Evolutionary conservation across 2,797 vertebrate genomes (phyloP), one percentile per base, ranked within the genome.

Genomic region (Melanotaenia pygmaea): DNA sequence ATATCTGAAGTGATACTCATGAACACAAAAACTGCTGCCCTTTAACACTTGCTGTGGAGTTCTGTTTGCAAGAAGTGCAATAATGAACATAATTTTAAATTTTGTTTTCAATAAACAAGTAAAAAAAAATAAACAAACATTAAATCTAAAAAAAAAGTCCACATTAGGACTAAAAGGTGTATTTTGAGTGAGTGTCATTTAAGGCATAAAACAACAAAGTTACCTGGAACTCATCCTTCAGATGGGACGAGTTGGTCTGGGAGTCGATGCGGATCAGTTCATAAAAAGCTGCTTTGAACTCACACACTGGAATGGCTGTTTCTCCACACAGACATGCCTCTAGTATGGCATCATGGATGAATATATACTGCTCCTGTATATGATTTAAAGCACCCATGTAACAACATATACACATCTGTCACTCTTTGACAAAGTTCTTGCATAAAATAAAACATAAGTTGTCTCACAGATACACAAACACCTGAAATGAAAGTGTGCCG

Each of bases 191-290:
- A 40, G 18, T 24, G 12, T 10, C 1, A 43, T 38, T 38, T 37
- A 24, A 47, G 20, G n/a, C 0, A 1, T 18, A 37, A 64, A 66
- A 20, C 43, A 37, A 16, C 12, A 30, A 40, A 71, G 37, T 88
- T 82, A 99, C 98, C 96, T 99, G 98, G 92, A 99, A 99, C 93
- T 99, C 98, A 64, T 99, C 98, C 95, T 99, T 99, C 86, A 99
- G 96, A 91, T 99, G 98, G 0, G 97, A 99, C 7, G 98, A 99
- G 92, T 99, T 99, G 84, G 97, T 99, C 93, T 99, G 98, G 56
- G 97, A 98, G 91, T 99, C 98, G 93, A 99, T 98, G 93, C 98
- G 96, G 92, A 99, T 99, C 96, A 99, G 98, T 92, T 99, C 98
- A 81, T 99, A 99, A 93, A 97, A 99, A 35, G 98, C 96, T 53